These are phyloP conservation scores for Littorina saxatilis DNA, from an alignment of 1,140 invertebrate genomes.

Conservation along the genomic window DNA sequence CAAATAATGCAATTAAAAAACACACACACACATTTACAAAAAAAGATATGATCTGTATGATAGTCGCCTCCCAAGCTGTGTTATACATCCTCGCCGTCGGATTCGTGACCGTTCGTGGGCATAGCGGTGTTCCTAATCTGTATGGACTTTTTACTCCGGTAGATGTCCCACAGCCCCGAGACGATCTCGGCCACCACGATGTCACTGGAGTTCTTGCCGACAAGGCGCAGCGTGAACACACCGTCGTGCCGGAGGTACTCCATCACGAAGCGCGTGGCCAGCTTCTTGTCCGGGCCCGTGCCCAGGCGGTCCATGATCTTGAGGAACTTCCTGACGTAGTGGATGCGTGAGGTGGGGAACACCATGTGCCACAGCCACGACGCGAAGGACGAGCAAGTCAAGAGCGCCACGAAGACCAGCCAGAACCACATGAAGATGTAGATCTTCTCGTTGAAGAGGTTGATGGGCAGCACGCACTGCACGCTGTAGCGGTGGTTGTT, in stretches of 20 bases:
- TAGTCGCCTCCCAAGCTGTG: too few relatives aligned
- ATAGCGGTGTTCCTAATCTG: conserved; percentile 61
- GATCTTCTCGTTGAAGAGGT: conserved; percentile 79
- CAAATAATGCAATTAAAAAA: too few relatives aligned
- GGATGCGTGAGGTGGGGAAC: conserved; percentile 70
- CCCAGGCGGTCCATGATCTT: conserved; percentile 73
- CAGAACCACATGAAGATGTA: conserved; percentile 80
- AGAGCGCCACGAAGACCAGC: conserved; percentile 77
- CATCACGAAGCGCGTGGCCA: conserved; percentile 67
- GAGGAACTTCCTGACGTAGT: conserved; percentile 75
- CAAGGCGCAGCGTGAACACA: conserved; percentile 70
- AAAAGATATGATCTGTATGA: too few relatives aligned
- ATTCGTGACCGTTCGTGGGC: conserved; percentile 58
- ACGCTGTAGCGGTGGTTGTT: conserved; percentile 78
- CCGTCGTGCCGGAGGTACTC: conserved; percentile 73
- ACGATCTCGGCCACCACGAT: conserved; percentile 73
- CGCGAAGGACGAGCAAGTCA: conserved; percentile 74
- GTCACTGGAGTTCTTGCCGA: conserved; percentile 75
- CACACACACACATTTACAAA: too few relatives aligned
- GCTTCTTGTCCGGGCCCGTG: conserved; percentile 68
- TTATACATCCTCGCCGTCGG: conserved; percentile 69
- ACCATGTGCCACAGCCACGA: conserved; percentile 74
- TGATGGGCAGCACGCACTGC: conserved; percentile 79
- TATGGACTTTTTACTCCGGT: conserved; percentile 69
- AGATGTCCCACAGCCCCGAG: conserved; percentile 72